A percentile compares a stretch with the other conserved stretches of the same genome.
These are phyloP conservation scores for Camarhynchus parvulus DNA, from an alignment of 2,113 vertebrate genomes.

Conservation along the genomic window DNA sequence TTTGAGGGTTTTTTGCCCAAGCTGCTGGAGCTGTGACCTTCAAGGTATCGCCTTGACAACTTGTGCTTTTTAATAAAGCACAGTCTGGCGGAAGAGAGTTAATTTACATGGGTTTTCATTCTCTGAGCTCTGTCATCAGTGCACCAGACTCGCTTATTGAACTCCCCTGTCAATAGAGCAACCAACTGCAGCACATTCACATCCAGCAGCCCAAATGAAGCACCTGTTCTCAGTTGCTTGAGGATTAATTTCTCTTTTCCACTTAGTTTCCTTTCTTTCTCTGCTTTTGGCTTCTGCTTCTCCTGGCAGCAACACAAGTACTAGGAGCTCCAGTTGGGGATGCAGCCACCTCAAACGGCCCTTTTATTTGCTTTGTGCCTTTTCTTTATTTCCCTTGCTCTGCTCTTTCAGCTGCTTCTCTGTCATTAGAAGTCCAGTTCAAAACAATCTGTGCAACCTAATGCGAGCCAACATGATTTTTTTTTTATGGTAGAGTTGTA, in stretches of 20 bases:
- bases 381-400: background rate
- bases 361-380: constrained; percentile 26
- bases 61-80: constrained; percentile 47
- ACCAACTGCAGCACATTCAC: constrained; percentile 45
- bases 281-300: constrained; percentile 17
- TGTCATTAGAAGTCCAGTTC: background rate
- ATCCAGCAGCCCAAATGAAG: constrained; percentile 53
- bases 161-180: constrained; percentile 46
- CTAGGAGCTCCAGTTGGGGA: background rate
- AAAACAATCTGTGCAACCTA: background rate
- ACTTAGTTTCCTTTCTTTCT: constrained; percentile 2
- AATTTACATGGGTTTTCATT: constrained; percentile 45
- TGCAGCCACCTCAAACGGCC: constrained; percentile 3
- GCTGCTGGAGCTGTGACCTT: constrained; percentile 50
- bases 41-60: constrained; percentile 24
- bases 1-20: background rate
- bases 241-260: constrained; percentile 49
- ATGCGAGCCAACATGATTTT: background rate
- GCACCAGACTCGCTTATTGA: constrained; percentile 33
- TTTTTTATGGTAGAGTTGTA: background rate
- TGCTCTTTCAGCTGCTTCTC: constrained; percentile 7
- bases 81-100: constrained; percentile 35
- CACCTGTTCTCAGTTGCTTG: constrained; percentile 59
- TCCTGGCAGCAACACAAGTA: constrained; percentile 13
- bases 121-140: constrained; percentile 35